A percentile compares a stretch with the other conserved stretches of the same genome.
phyloP scores from a whole-genome alignment of 2,888 invertebrate species.

The Hyposoter didymator region DNA sequence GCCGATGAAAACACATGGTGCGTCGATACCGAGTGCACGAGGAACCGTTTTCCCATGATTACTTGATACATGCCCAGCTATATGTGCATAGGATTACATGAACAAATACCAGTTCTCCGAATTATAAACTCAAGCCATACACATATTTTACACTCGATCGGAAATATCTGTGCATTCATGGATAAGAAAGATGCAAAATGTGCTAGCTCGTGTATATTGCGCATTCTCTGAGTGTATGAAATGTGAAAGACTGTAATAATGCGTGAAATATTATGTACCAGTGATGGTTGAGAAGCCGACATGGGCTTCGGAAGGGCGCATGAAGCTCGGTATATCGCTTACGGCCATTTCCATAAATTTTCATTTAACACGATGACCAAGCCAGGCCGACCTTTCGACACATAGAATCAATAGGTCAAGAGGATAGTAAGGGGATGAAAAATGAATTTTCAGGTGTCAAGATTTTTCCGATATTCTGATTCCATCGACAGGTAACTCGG shows the following conservation, averaged over 20 bases:
- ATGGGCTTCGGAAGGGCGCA: constrained; percentile 4
- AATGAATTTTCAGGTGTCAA: constrained; percentile 14
- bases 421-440: constrained; percentile 29
- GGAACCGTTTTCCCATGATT: constrained; percentile 38
- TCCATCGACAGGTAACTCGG: neutral
- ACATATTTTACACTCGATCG: constrained; percentile 9
- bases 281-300: constrained; percentile 18
- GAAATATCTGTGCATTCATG: neutral
- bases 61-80: constrained; percentile 39
- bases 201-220: neutral
- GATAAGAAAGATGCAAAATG: neutral
- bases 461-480: neutral
- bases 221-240: constrained; percentile 7
- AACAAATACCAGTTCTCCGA: constrained; percentile 14
- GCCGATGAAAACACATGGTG: constrained; percentile 45
- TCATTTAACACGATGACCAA: constrained; percentile 54
- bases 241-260: constrained; percentile 43
- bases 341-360: constrained; percentile 57
- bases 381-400: neutral
- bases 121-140: constrained; percentile 17
- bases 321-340: constrained; percentile 41
- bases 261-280: constrained; percentile 46
- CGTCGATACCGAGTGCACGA: neutral
- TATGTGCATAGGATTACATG: constrained; percentile 25
- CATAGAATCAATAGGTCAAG: constrained; percentile 44